These are phyloP conservation scores for Terrapene triunguis DNA, from an alignment of 2,113 vertebrate species.

Conservation along the genomic window DNA sequence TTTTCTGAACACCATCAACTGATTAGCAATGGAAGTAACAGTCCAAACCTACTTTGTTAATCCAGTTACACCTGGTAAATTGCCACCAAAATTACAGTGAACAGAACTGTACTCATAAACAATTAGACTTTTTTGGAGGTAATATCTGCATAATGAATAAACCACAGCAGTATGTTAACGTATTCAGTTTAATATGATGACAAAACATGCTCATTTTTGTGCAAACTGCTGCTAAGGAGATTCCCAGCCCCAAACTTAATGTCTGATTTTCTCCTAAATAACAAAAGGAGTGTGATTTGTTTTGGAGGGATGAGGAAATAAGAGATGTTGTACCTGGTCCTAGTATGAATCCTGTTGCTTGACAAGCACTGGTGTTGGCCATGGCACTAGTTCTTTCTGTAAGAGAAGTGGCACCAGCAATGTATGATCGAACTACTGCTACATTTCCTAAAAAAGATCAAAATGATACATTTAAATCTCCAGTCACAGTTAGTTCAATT, in stretches of 20 bases:
- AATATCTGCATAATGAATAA: neutral
- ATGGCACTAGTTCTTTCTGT: slow-evolving; percentile 92
- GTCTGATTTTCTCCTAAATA: neutral
- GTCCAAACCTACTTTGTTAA: neutral
- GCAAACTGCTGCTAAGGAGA: neutral
- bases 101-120: neutral
- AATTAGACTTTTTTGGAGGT: neutral
- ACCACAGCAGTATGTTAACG: neutral
- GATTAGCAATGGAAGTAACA: neutral
- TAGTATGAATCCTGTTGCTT: slow-evolving; percentile 96
- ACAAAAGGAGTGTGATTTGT: neutral
- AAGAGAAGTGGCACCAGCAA: slow-evolving; percentile 94
- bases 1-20: neutral
- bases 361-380: slow-evolving; percentile 95
- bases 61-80: neutral
- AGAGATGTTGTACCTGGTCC: slow-evolving; percentile 88
- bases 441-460: slow-evolving; percentile 87
- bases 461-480: neutral
- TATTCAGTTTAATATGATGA: neutral
- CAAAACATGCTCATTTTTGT: neutral
- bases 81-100: neutral
- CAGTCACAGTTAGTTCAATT: neutral
- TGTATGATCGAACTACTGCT: slow-evolving; percentile 92
- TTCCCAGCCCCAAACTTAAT: neutral
- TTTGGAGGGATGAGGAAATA: neutral